Conservation (phyloP, 2,113 vertebrate species). For the Dolichotis patagonum region DNA sequence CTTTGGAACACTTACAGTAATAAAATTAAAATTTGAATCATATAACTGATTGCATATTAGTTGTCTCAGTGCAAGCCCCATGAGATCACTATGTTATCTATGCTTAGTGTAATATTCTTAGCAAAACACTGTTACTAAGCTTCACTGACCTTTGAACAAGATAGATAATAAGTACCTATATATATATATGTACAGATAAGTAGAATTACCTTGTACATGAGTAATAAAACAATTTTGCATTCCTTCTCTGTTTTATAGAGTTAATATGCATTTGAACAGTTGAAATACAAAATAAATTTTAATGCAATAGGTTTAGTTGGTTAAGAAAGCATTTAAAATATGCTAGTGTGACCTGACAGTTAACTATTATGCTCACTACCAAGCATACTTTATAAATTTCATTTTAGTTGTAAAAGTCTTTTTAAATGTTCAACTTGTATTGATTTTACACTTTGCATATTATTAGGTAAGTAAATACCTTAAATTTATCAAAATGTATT, state of each 20-base stretch:
- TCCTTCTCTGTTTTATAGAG: background rate
- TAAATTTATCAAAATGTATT: background rate
- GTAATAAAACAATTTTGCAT: background rate
- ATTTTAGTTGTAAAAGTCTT: constrained; percentile 14
- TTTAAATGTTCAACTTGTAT: background rate
- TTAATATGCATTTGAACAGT: background rate
- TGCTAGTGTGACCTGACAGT: background rate
- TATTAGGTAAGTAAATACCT: background rate
- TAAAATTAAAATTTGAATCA: background rate
- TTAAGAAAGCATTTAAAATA: background rate
- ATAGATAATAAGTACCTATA: background rate
- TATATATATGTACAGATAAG: background rate
- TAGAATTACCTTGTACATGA: background rate
- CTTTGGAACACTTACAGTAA: background rate
- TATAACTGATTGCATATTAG: background rate
- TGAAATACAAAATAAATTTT: constrained; percentile 9
- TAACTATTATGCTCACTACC: background rate
- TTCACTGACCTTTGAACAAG: background rate
- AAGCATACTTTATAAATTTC: constrained; percentile 5
- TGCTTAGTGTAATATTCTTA: background rate
- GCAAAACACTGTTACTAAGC: background rate
- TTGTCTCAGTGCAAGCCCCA: background rate
- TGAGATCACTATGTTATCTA: background rate
- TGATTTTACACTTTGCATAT: background rate
- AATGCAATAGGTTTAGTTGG: background rate